These are phyloP conservation scores for Microchirus variegatus DNA, from an alignment of 2,797 vertebrate genomes.

Conservation along the genomic window DNA sequence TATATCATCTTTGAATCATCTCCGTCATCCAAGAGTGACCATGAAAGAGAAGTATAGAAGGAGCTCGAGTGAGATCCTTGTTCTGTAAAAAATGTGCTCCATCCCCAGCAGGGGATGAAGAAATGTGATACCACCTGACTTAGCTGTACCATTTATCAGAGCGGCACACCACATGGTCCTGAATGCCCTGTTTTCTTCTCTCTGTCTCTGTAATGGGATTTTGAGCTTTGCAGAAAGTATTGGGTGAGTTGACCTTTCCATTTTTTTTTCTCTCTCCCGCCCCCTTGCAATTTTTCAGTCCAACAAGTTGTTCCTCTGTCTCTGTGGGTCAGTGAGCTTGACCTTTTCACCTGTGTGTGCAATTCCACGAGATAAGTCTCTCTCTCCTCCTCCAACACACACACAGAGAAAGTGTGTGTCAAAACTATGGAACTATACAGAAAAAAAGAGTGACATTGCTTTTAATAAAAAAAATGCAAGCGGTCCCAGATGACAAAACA, in stretches of 20 bases:
- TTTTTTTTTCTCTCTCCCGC: no score
- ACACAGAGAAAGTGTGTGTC: background rate
- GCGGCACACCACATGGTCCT: slow-evolving; percentile 1
- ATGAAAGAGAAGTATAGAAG: background rate
- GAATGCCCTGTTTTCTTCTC: slow-evolving; percentile 15
- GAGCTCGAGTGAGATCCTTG: no score
- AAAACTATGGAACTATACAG: no score
- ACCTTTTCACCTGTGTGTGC: slow-evolving; percentile 62
- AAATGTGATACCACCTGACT: slow-evolving; percentile 20
- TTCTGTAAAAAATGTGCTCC: slow-evolving; percentile 11
- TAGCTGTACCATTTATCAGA: slow-evolving; percentile 20
- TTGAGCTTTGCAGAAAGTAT: slow-evolving; percentile 35
- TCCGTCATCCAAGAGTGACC: no score
- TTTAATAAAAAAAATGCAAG: background rate
- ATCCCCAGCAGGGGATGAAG: slow-evolving; percentile 9
- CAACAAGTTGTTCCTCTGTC: slow-evolving; percentile 48
- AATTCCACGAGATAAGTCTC: slow-evolving; percentile 56
- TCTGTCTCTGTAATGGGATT: slow-evolving; percentile 43
- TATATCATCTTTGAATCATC: no score
- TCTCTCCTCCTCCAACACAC: background rate
- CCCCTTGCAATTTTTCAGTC: slow-evolving; percentile 27
- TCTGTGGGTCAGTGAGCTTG: slow-evolving; percentile 38
- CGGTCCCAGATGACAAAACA: slow-evolving; percentile 1
- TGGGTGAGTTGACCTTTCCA: slow-evolving; percentile 62
- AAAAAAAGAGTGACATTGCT: no score